Evolutionary conservation across 2,113 vertebrate species (phyloP), one percentile per base, ranked within the genome.

Genomic region (Harpagus bidentatus): DNA sequence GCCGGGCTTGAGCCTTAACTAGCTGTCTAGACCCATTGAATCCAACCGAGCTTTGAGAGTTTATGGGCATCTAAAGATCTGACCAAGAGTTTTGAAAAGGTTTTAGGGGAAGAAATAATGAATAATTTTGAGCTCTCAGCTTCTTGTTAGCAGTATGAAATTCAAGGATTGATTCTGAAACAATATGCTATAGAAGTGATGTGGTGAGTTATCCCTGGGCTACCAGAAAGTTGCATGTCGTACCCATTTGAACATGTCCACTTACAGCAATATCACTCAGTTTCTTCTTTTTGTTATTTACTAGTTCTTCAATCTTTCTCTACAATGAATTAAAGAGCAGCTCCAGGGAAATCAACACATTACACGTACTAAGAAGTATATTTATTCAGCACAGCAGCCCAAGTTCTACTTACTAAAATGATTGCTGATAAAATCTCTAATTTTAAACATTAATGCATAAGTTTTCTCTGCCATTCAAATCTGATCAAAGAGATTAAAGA

Each of bases 401-500:
- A 86, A 92, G 61, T 86, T 95, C 85, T 95, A 74, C 76, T 96
- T 92, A 92, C 92, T 91, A 82, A 97, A 96, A 94, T 89, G 76
- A 93, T 32, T 88, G 96, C 87, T 94, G 96, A 97, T 97, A 97
- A 97, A 94, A 97, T 97, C 89, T 96, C 58, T 89, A 85, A 96
- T 96, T 97, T 97, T 96, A 96, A 97, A 94, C 82, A 96, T 94
- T 96, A 95, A 91, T 91, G 94, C 91, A 83, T 78, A 96, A 94
- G 88, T 95, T 95, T 96, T 88, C 76, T 82, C 73, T 93, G 92
- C 77, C 88, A 89, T 91, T 97, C 84, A 92, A 91, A 96, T 94
- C 82, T 95, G 96, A 96, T 97, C 95, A 96, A 97, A 97, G 63
- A 93, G 91, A 93, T 93, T 95, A 95, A 87, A 97, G 88, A 96